phyloP scores from a whole-genome alignment of 2,797 vertebrate genomes.

The Acanthiza pusilla region DNA sequence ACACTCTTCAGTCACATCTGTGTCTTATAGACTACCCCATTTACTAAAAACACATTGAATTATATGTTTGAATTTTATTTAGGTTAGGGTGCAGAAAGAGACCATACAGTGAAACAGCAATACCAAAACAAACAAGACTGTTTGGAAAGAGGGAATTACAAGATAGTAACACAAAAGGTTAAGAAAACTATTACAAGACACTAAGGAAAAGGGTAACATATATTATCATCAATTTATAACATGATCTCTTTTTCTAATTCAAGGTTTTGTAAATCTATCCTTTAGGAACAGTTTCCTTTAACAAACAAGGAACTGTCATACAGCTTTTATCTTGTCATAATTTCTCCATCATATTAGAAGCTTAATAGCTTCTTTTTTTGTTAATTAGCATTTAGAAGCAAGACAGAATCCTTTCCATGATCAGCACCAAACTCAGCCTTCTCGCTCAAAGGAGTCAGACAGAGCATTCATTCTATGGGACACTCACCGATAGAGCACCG shows the following conservation, averaged over 20 bases:
- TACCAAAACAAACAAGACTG: not conserved
- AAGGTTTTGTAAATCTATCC: not conserved
- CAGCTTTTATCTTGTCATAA: not conserved
- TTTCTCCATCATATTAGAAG: not conserved
- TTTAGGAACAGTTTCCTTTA: not conserved
- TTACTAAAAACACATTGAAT: not conserved
- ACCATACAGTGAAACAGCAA: not conserved
- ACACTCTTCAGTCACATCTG: not conserved
- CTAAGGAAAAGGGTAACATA: not conserved
- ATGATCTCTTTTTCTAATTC: not conserved
- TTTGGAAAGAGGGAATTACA: not conserved
- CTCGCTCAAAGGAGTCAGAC: not conserved
- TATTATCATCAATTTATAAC: not conserved
- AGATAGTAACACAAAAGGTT: not conserved
- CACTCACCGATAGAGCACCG: slow-evolving; percentile 82
- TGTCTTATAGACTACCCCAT: not conserved
- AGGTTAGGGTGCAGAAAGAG: not conserved
- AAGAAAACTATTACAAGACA: not conserved
- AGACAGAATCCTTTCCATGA: not conserved
- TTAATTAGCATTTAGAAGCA: not conserved
- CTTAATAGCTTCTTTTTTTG: not conserved
- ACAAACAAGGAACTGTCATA: not conserved
- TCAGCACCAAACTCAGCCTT: not conserved
- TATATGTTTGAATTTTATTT: not conserved
- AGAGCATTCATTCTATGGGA: not conserved